phyloP scores from a whole-genome alignment of 2,113 vertebrate genomes.

The Gila orcuttii region DNA sequence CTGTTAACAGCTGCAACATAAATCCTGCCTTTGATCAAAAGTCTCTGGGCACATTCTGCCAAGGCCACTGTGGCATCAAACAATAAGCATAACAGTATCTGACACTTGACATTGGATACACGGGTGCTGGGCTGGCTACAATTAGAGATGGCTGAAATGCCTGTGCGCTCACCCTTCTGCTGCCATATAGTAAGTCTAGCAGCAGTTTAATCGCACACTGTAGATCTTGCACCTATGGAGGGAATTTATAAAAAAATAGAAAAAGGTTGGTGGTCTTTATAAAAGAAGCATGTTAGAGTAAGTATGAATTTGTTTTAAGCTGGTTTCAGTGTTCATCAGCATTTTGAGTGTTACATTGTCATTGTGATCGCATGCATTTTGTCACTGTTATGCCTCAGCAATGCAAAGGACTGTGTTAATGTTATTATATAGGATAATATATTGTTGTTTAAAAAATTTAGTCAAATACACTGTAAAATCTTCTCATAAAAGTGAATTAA shows the following conservation, averaged over 20 bases:
- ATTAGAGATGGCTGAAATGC: constrained; percentile 42
- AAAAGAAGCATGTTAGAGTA: constrained; percentile 51
- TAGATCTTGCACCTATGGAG: constrained; percentile 22
- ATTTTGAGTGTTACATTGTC: neutral
- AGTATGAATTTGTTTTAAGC: constrained; percentile 33
- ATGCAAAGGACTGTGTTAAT: neutral
- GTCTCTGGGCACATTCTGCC: constrained; percentile 35
- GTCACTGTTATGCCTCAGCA: neutral
- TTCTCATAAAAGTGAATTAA: neutral
- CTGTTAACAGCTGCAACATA: constrained; percentile 62
- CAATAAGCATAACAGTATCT: constrained; percentile 34
- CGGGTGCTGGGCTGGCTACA: constrained; percentile 26
- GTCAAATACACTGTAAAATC: neutral
- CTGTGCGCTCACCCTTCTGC: constrained; percentile 14
- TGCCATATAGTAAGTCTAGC: constrained; percentile 41
- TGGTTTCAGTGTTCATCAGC: neutral
- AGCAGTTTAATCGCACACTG: constrained; percentile 32
- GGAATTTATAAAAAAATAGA: constrained; percentile 4
- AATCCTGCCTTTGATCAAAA: constrained; percentile 58
- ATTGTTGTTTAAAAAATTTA: neutral
- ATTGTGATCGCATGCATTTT: constrained; percentile 19
- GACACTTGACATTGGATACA: constrained; percentile 31
- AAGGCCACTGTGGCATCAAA: constrained; percentile 49
- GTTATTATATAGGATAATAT: neutral
- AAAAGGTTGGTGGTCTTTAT: neutral